Evolutionary conservation across 92 coral and sea anemone genomes (phyloP), one percentile per base, ranked within the genome.

Genomic region (Diadumene lineata): DNA sequence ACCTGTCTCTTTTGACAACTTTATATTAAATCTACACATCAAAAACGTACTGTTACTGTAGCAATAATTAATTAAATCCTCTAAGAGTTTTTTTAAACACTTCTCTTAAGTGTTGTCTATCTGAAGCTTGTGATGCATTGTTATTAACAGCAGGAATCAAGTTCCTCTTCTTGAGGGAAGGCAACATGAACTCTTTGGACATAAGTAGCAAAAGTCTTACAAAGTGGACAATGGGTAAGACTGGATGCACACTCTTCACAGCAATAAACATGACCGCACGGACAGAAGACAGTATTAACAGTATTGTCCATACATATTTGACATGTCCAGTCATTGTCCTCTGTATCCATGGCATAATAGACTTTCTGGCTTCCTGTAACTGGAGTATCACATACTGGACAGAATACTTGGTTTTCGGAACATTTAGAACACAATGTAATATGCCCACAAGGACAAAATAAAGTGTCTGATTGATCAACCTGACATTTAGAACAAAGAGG

Each of bases 261-360:
- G 50, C 96, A 88, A 64, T 87, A 85, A 17, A 84, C 88, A 70
- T 96, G 99, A 15, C 99, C 99, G 81, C 99, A 96, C 3, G 99
- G 99, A 30, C 92, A 88, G 66, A 96, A 91, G 33, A 86, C 97
- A 19, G 99, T 96, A 80, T 87, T 86, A 68, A 96, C 84, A 69
- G 89, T 89, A 66, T 91, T 87, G 79, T 87, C 97, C 99, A 96
- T 96, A 56, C 99, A 96, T 26, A 96, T 96, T 55, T 91, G 99
- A 72, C 99, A 96, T 33, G 89, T 72, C 77, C 84, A 88, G 58
- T 92, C 99, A 68, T 96, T 85, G 44, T 84, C 81, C 9, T 78
- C 66, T 32, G 82, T 85, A 67, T 96, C 97, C 70, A 86, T 90
- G 24, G 96, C 89, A 84, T 88, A 84, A 74, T 79, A 96, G 0